Base-by-base conservation (phyloP, 2,888 invertebrate species). In the Lordiphosa andalusiaca region DNA sequence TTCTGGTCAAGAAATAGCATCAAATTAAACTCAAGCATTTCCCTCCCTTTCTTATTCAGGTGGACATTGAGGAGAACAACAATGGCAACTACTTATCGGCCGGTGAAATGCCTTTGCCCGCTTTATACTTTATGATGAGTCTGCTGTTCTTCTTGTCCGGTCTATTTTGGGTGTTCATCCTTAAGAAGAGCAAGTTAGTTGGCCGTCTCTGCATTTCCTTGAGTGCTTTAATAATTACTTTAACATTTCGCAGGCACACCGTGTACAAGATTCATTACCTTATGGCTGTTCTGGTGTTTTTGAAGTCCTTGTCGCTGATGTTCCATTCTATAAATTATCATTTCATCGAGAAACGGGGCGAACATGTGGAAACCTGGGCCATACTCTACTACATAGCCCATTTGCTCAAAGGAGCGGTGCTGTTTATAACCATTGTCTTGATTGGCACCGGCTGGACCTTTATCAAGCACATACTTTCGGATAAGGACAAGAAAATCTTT, bases 361-460 rank as follows among this genome's bases (percentile, higher is more conserved):
- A 96, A 73, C 98, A 98, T 86, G 95, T 98, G 4, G 97, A 98
- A 21, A 95, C 98, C 0, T 99, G 99, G 98, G 99, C 99, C 0
- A 96, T 99, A 74, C 90, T 99, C 2, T 99, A 95, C 89, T 99
- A 99, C 86, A 95, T 99, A 51, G 97, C 98, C n/a, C 99, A 99
- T 91, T 91, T 99, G 93, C 90, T 97, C 56, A 96, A 96, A 89
- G 96, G 97, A 9, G 96, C 97, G 0, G 93, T 99, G 41, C 90
- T 99, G 49, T 99, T 99, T 87, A 97, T 98, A 59, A 98, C 98
- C 0, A 95, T 99, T 71, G 95, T 99, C 9, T 91, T 99, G 9
- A 96, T 99, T 72, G 99, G 99, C 44, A 98, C 99, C 5, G 99
- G 99, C 0, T 99, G 98, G 97, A 98, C 98, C 37, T 99, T 99